A percentile compares a stretch with the other conserved stretches of the same genome.
These are phyloP conservation scores for Cheirogaleus major DNA, from an alignment of 2,797 vertebrate species.

Conservation along the genomic window DNA sequence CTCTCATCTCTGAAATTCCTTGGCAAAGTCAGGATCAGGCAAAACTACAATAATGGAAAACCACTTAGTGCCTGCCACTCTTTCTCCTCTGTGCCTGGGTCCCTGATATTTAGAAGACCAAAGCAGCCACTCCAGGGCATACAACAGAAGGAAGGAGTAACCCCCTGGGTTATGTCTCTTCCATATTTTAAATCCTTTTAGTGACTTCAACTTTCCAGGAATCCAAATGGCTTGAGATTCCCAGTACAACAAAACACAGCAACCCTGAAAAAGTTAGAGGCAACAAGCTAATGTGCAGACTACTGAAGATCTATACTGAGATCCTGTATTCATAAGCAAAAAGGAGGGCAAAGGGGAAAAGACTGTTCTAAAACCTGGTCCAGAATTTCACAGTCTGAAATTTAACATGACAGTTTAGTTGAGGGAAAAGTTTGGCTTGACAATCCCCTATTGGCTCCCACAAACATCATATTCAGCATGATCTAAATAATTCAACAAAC, in stretches of 20 bases:
- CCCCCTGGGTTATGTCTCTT: background rate
- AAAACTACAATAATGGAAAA: background rate
- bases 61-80: background rate
- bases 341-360: background rate
- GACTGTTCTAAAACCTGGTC: background rate
- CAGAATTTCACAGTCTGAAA: background rate
- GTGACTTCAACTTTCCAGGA: background rate
- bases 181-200: background rate
- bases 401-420: background rate
- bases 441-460: background rate
- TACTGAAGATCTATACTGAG: background rate
- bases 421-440: background rate
- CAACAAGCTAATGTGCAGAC: background rate
- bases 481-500: constrained; percentile 1
- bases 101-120: background rate
- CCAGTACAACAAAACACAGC: background rate
- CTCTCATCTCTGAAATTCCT: background rate
- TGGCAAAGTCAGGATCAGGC: background rate
- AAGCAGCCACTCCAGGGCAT: background rate
- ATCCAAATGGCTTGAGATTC: background rate
- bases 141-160: background rate
- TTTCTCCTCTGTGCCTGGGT: background rate
- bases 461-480: background rate
- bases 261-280: background rate
- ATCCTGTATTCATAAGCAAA: background rate